phyloP scores from a whole-genome alignment of 2,113 vertebrate genomes.

The Ia io region DNA sequence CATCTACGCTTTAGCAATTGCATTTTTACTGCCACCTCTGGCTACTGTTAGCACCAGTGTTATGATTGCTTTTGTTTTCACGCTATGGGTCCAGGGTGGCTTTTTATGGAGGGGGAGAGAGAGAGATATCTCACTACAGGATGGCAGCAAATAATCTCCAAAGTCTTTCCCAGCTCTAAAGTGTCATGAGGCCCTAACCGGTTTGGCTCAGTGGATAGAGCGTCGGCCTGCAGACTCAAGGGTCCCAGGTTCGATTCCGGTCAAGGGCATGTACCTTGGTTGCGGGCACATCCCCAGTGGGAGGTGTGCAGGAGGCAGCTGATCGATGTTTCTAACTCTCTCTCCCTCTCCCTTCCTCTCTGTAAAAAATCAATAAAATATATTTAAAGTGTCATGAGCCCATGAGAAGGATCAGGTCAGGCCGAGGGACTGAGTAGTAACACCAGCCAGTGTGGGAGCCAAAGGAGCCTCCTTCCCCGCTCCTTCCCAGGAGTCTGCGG shows the following conservation, averaged over 20 bases:
- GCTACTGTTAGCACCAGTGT: neutral
- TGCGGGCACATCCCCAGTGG: too few species aligned
- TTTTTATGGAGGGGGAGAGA: neutral
- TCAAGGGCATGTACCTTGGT: too few species aligned
- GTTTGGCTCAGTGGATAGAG: too few species aligned
- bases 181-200: neutral
- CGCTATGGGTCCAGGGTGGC: neutral
- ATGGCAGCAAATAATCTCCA: constrained; percentile 45
- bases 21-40: neutral
- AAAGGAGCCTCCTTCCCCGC: neutral
- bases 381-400: too few species aligned
- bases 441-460: neutral
- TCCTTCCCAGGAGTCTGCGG: neutral
- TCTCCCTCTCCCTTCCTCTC: too few species aligned
- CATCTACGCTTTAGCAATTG: too few species aligned
- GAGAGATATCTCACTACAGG: neutral
- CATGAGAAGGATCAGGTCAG: neutral
- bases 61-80: neutral
- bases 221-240: too few species aligned
- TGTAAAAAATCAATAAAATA: too few species aligned
- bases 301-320: too few species aligned
- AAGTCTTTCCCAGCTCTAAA: neutral
- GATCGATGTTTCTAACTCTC: too few species aligned
- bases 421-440: neutral
- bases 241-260: too few species aligned